Base-by-base conservation (phyloP, 2,888 invertebrate genomes). In the Acleris literana region DNA sequence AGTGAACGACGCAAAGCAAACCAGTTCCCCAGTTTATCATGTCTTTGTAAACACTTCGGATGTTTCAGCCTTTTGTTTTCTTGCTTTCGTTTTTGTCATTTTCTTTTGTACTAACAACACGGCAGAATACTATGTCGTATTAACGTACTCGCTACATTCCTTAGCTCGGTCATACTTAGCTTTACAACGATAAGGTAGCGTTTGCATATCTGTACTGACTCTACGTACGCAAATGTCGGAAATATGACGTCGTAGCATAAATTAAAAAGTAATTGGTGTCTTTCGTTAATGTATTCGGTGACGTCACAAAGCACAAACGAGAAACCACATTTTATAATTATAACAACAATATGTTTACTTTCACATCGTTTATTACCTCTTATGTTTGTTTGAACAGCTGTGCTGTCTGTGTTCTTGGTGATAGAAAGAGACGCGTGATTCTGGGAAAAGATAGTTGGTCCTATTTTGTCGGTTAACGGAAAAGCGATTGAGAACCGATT, bases 341-440 rank as follows among this genome's bases (percentile, higher is more conserved):
- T 48, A n/a, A 29, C 39, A 59, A 33, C 51, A 52, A 65, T 53
- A 17, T 74, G 72, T 76, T 76, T 76, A 77, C 76, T 76, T 76
- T 76, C 70, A 64, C 78, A 59, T 63, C 71, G 63, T 70, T 68
- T 70, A 68, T 60, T 68, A 59, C 75, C 68, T 71, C 71, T 71
- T 73, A 52, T 69, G 68, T 72, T 75, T 76, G 66, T 70, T 74
- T 75, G 71, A 70, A 69, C 74, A 77, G 76, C 72, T 76, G 79
- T 64, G 57, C n/a, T 48, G 33, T 52, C 17, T 46, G 46, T n/a
- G n/a, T 18, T 5, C 17, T 17, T 54, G 6, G 33, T 7, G 46
- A 53, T 7, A 18, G 48, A 58, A 58, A 39, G 46, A 46, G 46
- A 49, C 11, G 7, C 1, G 49, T 20, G 11, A 5, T 49, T 4